A percentile compares a stretch with the other conserved stretches of the same genome.
phyloP scores from a whole-genome alignment of 2,888 invertebrate genomes.

The Synergus itoensis region DNA sequence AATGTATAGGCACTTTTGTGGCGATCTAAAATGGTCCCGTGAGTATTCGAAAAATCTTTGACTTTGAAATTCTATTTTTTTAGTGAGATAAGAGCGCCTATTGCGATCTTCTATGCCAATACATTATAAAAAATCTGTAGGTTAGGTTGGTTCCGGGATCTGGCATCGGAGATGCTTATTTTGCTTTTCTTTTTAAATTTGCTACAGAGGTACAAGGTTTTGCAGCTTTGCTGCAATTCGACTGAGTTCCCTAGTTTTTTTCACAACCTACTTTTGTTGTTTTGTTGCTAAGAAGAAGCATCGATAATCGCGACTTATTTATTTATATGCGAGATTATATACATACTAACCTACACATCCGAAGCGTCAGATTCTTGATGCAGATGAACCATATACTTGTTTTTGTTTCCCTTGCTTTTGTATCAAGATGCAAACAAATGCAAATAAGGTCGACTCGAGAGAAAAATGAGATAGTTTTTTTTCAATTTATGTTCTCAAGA shows the following conservation, averaged over 20 bases:
- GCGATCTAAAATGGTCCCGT: slow-evolving; percentile 65
- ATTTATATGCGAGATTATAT: slow-evolving; percentile 62
- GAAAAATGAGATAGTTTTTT: slow-evolving; percentile 18
- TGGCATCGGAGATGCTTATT: slow-evolving; percentile 67
- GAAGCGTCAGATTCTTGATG: slow-evolving; percentile 53
- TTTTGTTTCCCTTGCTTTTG: slow-evolving; percentile 28
- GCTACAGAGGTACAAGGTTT: slow-evolving; percentile 39
- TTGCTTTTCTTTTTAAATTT: slow-evolving; percentile 61
- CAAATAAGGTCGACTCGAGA: slow-evolving; percentile 9
- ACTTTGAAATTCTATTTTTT: slow-evolving; percentile 31
- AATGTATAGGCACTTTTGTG: slow-evolving; percentile 59
- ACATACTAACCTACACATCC: slow-evolving; percentile 47
- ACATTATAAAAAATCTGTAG: slow-evolving; percentile 66
- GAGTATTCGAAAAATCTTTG: slow-evolving; percentile 52
- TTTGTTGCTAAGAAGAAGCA: slow-evolving; percentile 46
- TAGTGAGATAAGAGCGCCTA: slow-evolving; percentile 20
- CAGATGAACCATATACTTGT: slow-evolving; percentile 25
- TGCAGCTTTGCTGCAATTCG: slow-evolving; percentile 33
- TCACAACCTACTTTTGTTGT: slow-evolving; percentile 41
- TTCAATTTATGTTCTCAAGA: not conserved
- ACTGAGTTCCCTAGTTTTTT: slow-evolving; percentile 41
- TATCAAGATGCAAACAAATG: slow-evolving; percentile 36
- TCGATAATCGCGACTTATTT: slow-evolving; percentile 56
- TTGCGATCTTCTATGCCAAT: slow-evolving; percentile 44
- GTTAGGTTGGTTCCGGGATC: slow-evolving; percentile 72